Conservation (phyloP, 1,140 invertebrate species). For the Anadara kagoshimensis region DNA sequence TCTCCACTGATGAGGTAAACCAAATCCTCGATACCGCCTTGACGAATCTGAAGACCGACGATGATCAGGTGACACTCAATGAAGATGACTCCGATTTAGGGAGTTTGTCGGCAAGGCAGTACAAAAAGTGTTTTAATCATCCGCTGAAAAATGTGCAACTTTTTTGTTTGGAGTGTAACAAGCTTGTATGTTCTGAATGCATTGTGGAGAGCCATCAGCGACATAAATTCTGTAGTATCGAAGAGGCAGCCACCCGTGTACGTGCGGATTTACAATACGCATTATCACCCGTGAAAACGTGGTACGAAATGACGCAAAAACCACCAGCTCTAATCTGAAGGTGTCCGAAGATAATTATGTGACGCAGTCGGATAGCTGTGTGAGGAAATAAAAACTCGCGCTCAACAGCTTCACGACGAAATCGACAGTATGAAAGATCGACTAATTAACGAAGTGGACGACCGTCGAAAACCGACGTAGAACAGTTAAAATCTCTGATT, state of each 20-base stretch:
- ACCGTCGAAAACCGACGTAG: constrained; percentile 15
- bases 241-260: constrained; percentile 24
- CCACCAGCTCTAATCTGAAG: constrained; percentile 7
- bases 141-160: constrained; percentile 23
- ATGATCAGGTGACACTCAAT: no score
- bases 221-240: constrained; percentile 28
- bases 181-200: constrained; percentile 28
- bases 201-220: constrained; percentile 28
- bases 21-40: no score
- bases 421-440: constrained; percentile 18
- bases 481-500: neutral
- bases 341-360: constrained; percentile 11
- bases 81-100: no score
- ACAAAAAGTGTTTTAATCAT: constrained; percentile 23
- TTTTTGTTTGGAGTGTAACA: constrained; percentile 27
- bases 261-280: constrained; percentile 10
- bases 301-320: constrained; percentile 17
- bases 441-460: constrained; percentile 7
- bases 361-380: neutral
- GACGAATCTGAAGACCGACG: no score
- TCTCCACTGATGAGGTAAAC: no score
- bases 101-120: neutral
- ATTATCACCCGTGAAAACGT: constrained; percentile 22
- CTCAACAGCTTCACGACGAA: constrained; percentile 24
- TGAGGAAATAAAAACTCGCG: constrained; percentile 20